Base-by-base conservation (phyloP, 2,797 vertebrate genomes). In the Spinus olivaceus region DNA sequence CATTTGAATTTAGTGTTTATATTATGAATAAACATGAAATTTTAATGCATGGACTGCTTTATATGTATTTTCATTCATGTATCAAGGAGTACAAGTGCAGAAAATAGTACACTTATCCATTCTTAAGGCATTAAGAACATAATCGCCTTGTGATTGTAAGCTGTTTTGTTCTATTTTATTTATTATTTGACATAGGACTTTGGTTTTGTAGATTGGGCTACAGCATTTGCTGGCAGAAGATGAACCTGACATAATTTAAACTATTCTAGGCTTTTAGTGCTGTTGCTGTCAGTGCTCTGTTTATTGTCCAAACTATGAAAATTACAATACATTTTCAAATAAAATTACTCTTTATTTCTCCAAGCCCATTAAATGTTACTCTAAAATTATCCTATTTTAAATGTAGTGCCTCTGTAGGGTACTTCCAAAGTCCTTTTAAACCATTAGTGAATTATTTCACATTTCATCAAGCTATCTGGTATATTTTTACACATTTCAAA, bases 71-170 rank as follows among this genome's bases (percentile, higher is more conserved):
- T 83, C 63, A 92, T 87, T 94, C 69, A 87, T 13, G 28, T 79
- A 73, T 73, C 49, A 71, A 65, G 81, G 59, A 60, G 44, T 20
- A 59, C 49, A 86, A 93, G 41, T 91, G 87, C 88, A 95, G 74
- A 77, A 95, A 94, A 95, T 76, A 85, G 74, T 56, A 79, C 33
- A 8, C 94, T 96, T 90, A 96, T 93, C 88, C 66, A 90, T 91
- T 94, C 92, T 91, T 86, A 87, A 1, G 21, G 82, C 54, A 90
- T 93, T 96, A 95, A 88, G 85, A 96, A 89, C 85, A 86, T 95
- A 97, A 96, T 96, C 94, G 54, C 57, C 85, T 95, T 95, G 69
- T 4, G 17, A 71, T 14, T 89, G 60, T 95, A 95, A 96, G 80
- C 78, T 92, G 73, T 24, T 88, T 85, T 91, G 54, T 84, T 93